Evolutionary conservation across 2,113 vertebrate species (phyloP).

Genomic region (Dromiciops gliroides): DNA sequence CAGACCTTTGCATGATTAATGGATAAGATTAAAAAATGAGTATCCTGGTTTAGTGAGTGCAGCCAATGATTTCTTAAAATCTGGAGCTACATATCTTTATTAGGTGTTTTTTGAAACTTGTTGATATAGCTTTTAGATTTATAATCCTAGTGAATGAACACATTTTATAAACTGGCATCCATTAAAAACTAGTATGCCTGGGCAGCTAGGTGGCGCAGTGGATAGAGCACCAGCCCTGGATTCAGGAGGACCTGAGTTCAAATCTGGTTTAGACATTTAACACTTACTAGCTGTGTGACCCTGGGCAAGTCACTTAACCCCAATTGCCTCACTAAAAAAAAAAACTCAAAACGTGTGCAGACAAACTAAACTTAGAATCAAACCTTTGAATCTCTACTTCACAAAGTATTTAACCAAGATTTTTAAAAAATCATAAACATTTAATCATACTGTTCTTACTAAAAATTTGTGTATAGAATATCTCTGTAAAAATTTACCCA

Average conservation of each 20-base stretch:
- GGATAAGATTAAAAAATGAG: no score
- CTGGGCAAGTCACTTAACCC: no score
- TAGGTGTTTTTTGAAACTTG: neutral
- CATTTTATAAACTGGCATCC: neutral
- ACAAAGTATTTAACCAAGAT: neutral
- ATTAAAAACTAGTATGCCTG: neutral
- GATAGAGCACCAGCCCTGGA: no score
- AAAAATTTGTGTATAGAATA: neutral
- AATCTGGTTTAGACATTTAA: no score
- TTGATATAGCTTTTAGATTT: neutral
- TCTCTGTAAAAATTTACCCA: neutral
- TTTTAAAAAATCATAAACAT: neutral
- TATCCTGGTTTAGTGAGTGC: no score
- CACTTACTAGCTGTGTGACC: no score
- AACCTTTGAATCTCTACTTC: neutral
- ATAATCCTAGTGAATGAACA: neutral
- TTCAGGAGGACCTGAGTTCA: no score
- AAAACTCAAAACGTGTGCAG: no score
- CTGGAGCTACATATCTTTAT: neutral
- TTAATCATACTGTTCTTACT: neutral
- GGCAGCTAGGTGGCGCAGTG: no score
- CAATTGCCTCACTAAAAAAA: no score
- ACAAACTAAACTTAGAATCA: neutral
- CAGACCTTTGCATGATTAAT: neutral
- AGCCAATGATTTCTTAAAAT: neutral